phyloP scores from a whole-genome alignment of 2,113 vertebrate genomes.

The Hyaena hyaena region DNA sequence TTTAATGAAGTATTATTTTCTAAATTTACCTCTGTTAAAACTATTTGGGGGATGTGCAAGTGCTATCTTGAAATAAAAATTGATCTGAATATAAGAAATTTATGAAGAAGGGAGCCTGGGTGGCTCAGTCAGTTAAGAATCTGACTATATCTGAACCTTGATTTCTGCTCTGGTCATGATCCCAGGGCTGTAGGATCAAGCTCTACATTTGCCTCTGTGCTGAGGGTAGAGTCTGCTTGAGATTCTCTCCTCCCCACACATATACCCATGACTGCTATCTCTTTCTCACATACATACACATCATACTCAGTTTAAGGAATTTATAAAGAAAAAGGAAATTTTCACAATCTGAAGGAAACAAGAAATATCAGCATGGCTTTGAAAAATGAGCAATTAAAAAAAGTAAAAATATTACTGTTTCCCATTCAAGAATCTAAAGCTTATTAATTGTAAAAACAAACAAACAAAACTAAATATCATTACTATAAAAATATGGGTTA shows the following conservation, averaged over 20 bases:
- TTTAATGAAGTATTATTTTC: constrained; percentile 21
- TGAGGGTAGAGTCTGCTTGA: no score
- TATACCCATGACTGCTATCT: no score
- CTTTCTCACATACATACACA: no score
- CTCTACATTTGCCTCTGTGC: no score
- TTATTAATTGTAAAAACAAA: background rate
- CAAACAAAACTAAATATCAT: background rate
- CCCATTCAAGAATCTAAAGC: background rate
- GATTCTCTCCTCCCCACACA: no score
- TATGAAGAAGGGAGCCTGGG: background rate
- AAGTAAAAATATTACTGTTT: constrained; percentile 52
- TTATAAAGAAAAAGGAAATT: background rate
- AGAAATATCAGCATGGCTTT: background rate
- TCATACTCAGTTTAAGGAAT: background rate
- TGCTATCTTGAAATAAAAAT: constrained; percentile 44
- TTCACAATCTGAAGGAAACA: constrained; percentile 32
- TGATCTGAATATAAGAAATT: constrained; percentile 1
- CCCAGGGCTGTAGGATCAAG: no score
- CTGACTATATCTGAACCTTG: no score
- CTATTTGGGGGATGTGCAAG: background rate
- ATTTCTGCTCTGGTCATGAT: no score
- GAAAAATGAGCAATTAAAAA: constrained; percentile 30
- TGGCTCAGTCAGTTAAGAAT: no score
- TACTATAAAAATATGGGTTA: background rate
- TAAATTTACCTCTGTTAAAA: constrained; percentile 43